Conservation (phyloP, 2,113 vertebrate genomes). For the Rafetus swinhoei region DNA sequence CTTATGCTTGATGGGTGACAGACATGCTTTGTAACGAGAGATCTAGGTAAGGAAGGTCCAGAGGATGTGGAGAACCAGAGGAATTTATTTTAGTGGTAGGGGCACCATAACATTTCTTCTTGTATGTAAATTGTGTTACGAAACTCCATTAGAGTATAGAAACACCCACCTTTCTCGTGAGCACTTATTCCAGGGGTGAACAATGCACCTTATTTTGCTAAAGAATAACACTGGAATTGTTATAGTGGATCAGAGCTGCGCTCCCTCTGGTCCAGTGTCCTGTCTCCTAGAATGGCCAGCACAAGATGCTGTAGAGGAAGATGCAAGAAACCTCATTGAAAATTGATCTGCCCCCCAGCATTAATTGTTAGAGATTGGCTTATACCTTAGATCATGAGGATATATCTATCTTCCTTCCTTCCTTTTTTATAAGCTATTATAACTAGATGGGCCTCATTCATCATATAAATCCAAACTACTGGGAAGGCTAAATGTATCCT, state of each 20-base stretch:
- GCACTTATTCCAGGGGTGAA: neutral
- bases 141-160: neutral
- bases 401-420: neutral
- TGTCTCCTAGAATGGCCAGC: neutral
- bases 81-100: neutral
- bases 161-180: rapidly evolving
- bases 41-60: neutral
- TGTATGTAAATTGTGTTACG: neutral
- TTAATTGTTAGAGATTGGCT: neutral
- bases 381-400: neutral
- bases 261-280: neutral
- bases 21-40: neutral
- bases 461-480: neutral
- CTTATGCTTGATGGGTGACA: neutral
- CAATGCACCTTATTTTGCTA: neutral
- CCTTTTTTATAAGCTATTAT: slow-evolving; percentile 21
- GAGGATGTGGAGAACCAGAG: neutral
- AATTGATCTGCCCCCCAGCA: neutral
- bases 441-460: neutral
- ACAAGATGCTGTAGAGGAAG: neutral
- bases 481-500: neutral
- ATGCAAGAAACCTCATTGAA: neutral
- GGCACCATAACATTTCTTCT: neutral
- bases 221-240: neutral
- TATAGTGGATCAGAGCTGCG: neutral